Evolutionary conservation across 2,888 invertebrate species (phyloP).

Genomic region (Erynnis tages): DNA sequence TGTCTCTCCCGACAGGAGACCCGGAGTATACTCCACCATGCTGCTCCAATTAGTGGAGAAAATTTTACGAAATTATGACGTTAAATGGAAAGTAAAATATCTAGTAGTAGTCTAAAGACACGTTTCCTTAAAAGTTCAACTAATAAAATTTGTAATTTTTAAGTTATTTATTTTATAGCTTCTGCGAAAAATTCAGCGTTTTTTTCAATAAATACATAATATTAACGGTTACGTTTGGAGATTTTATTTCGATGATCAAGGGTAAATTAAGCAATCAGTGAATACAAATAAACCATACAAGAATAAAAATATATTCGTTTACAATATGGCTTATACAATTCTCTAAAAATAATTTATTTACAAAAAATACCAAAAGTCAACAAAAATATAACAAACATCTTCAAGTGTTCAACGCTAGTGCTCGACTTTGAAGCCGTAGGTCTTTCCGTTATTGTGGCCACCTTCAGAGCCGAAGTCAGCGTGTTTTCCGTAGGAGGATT

Average conservation of each 20-base stretch:
- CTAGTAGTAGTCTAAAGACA: too few relatives aligned
- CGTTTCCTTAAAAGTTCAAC: too few relatives aligned
- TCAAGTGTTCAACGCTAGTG: slow-evolving; percentile 50
- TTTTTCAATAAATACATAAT: too few relatives aligned
- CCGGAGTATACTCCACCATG: too few relatives aligned
- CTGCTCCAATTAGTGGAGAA: too few relatives aligned
- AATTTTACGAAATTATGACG: too few relatives aligned
- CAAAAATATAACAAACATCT: slow-evolving; percentile 58
- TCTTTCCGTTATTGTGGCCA: slow-evolving; percentile 52
- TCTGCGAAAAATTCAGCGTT: too few relatives aligned
- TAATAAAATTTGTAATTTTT: too few relatives aligned
- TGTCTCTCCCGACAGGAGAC: too few relatives aligned
- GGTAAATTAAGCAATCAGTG: slow-evolving; percentile 3
- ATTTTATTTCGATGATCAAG: slow-evolving; percentile 12
- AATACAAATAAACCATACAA: slow-evolving; percentile 16
- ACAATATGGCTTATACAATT: slow-evolving; percentile 53
- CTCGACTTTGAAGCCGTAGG: slow-evolving; percentile 70
- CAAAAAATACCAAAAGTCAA: slow-evolving; percentile 66
- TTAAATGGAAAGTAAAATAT: too few relatives aligned
- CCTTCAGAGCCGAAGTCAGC: slow-evolving; percentile 71
- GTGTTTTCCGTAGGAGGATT: slow-evolving; percentile 70
- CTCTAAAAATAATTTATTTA: slow-evolving; percentile 61
- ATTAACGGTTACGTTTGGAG: not conserved
- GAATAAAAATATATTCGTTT: slow-evolving; percentile 27
- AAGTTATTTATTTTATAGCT: too few relatives aligned